Conservation (phyloP, 1,140 invertebrate genomes). For the Diorhabda carinulata region DNA sequence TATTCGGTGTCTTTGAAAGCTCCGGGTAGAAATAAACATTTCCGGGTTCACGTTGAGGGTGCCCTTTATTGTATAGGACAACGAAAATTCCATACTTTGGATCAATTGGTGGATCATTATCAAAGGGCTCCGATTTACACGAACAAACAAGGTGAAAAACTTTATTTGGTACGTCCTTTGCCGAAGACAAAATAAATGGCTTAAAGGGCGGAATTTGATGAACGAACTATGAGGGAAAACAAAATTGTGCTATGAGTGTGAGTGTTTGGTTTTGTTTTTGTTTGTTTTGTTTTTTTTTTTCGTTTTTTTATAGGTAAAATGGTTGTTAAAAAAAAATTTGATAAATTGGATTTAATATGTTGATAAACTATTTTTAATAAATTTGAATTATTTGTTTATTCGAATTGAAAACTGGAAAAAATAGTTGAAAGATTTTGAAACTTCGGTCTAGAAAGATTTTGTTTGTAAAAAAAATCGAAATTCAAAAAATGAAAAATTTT, state of each 20-base stretch:
- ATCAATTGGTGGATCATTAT: conserved; percentile 97
- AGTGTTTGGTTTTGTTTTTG: conserved; percentile 23
- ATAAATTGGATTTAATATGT: no score
- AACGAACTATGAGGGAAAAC: conserved; percentile 12
- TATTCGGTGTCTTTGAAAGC: conserved; percentile 98
- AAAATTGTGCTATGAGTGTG: conserved; percentile 23
- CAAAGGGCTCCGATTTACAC: conserved; percentile 98
- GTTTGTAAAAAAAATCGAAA: no score
- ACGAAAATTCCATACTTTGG: conserved; percentile 91
- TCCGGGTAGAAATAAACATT: conserved; percentile 96
- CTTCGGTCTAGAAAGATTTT: no score
- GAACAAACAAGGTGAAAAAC: conserved; percentile 90
- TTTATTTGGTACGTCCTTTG: conserved; percentile 84
- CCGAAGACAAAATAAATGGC: conserved; percentile 57
- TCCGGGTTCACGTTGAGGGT: conserved; percentile 95
- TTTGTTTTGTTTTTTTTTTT: background rate
- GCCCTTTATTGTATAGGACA: conserved; percentile 95
- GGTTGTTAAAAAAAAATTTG: background rate
- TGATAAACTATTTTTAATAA: no score
- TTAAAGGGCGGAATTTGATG: background rate
- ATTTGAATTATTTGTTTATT: no score
- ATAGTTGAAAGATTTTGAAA: no score
- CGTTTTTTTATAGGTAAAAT: background rate
- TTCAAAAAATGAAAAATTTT: no score
- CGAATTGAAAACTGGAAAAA: no score